phyloP scores from a whole-genome alignment of 2,888 invertebrate species.

The Sepioteuthis lessoniana region DNA sequence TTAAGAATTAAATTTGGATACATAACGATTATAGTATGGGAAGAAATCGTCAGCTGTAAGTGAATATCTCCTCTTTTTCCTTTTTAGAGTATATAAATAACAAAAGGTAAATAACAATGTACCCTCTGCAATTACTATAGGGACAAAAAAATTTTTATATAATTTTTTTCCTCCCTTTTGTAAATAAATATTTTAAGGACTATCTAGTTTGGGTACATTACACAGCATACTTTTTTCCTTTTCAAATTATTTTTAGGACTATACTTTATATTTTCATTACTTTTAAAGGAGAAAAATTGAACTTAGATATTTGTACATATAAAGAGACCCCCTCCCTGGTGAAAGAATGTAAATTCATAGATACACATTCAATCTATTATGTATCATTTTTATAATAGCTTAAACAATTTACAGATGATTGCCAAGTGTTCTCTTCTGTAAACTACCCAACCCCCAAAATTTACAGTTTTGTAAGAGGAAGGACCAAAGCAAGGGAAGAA shows the following conservation, averaged over 20 bases:
- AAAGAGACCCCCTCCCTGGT: background rate
- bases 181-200: slow-evolving; percentile 8
- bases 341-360: background rate
- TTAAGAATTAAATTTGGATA: background rate
- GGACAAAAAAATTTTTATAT: background rate
- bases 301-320: background rate
- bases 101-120: background rate
- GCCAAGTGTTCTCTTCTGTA: background rate
- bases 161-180: background rate
- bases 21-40: background rate
- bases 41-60: background rate
- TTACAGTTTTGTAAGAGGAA: background rate
- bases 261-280: background rate
- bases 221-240: slow-evolving; percentile 8
- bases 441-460: background rate
- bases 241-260: no score
- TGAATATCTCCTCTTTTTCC: background rate
- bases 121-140: background rate
- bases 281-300: background rate
- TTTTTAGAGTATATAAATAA: background rate
- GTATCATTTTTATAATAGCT: background rate
- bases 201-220: background rate
- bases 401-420: background rate
- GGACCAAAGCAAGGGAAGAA: background rate
- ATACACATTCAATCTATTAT: background rate